These are phyloP conservation scores for Dascillus cervinus DNA, from an alignment of 2,888 invertebrate species.

Conservation along the genomic window DNA sequence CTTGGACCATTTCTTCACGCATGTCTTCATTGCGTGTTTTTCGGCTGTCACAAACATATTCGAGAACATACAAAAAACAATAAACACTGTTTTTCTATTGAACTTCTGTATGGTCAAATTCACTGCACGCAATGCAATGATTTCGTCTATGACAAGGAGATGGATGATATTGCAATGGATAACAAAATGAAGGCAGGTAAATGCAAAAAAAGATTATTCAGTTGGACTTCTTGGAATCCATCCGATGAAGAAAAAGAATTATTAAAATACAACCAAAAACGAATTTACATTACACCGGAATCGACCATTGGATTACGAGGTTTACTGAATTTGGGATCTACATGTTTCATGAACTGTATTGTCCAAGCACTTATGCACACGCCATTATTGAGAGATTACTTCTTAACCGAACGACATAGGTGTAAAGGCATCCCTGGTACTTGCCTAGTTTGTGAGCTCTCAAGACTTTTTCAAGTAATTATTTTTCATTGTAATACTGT, in stretches of 20 bases:
- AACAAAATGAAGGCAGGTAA: slow-evolving; percentile 34
- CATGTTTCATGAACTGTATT: slow-evolving; percentile 98
- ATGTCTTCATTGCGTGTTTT: slow-evolving; percentile 86
- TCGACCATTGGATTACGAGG: slow-evolving; percentile 88
- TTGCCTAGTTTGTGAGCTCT: slow-evolving; percentile 93
- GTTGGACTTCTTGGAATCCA: slow-evolving; percentile 73
- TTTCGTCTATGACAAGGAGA: slow-evolving; percentile 63
- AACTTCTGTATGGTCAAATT: slow-evolving; percentile 81
- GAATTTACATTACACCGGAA: slow-evolving; percentile 70
- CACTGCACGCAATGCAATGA: slow-evolving; percentile 87
- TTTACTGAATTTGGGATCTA: slow-evolving; percentile 90
- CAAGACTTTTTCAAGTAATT: slow-evolving; percentile 88
- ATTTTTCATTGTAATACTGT: too few species aligned
- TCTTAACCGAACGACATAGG: slow-evolving; percentile 86
- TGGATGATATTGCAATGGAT: slow-evolving; percentile 33
- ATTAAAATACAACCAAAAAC: slow-evolving; percentile 65
- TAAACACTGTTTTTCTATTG: slow-evolving; percentile 79
- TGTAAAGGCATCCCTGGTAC: slow-evolving; percentile 63
- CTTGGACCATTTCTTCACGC: slow-evolving; percentile 75
- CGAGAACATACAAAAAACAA: slow-evolving; percentile 75
- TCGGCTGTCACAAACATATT: slow-evolving; percentile 88
- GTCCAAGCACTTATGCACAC: slow-evolving; percentile 94
- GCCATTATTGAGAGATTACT: slow-evolving; percentile 89
- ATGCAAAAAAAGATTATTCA: slow-evolving; percentile 36
- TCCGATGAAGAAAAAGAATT: slow-evolving; percentile 69